Evolutionary conservation across 2,113 vertebrate species (phyloP), one percentile per base, ranked within the genome.

Genomic region (Mesocricetus auratus): DNA sequence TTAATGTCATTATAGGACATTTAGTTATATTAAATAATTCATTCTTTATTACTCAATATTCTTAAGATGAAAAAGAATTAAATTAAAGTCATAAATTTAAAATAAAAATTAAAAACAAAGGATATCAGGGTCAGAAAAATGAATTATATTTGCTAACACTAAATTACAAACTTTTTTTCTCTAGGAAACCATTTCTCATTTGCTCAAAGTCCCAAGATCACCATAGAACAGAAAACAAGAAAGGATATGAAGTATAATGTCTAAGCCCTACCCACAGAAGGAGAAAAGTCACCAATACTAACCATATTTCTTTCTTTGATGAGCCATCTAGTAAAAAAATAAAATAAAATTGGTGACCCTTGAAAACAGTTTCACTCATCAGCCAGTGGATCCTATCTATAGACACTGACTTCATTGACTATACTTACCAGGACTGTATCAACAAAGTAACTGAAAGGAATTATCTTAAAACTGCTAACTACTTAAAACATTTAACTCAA

Each of bases 401-500:
- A 88, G 64, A 36, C 53, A 56, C 79, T n/a, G 47, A 64, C 24
- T 89, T 90, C 87, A 85, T 62, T 78, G 50, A 81, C 19, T 83
- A 71, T n/a, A 86, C 86, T 83, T 97, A 96, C 39, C 92, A 89
- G 78, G 9, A 21, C 15, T 77, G 62, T 19, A 83, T 31, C 56
- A 53, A 92, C 31, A 92, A 62, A 69, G 0, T 33, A 78, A 85
- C 13, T 74, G 12, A 56, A 89, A 90, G 62, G 62, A 71, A 50
- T n/a, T 56, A 82, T 16, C 47, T 82, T 87, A 94, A 97, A 94
- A 92, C 33, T 60, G 26, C 26, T 42, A 95, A n/a, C 53, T 53
- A 95, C 29, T 95, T 82, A 88, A 94, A 96, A 66, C 1, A 15
- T n/a, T 92, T 79, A 91, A 91, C 29, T 95, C 17, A 82, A 88